phyloP scores from a whole-genome alignment of 2,113 vertebrate species.

The Ictidomys tridecemlineatus region DNA sequence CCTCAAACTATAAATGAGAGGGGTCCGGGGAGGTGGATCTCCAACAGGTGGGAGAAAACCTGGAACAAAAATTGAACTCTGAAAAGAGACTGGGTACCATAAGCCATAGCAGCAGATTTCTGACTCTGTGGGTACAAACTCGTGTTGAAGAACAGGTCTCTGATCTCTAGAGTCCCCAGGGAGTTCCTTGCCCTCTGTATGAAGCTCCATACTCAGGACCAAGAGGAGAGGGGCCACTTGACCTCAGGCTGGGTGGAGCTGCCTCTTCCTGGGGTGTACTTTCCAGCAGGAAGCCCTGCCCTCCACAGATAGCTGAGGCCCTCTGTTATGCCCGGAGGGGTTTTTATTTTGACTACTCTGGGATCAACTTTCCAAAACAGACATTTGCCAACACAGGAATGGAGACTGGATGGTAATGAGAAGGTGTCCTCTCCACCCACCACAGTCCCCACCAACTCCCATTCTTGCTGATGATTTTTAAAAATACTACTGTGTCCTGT shows the following conservation, averaged over 20 bases:
- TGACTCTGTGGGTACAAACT: not conserved
- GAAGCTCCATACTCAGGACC: not conserved
- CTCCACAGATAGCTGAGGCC: slow-evolving; percentile 40
- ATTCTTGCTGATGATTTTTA: slow-evolving; percentile 4
- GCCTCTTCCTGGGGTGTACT: slow-evolving; percentile 46
- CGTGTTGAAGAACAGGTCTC: not conserved
- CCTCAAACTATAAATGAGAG: not conserved
- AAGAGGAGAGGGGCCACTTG: not conserved
- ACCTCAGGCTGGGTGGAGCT: slow-evolving; percentile 66
- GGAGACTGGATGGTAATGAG: slow-evolving; percentile 17
- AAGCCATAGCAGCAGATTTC: not conserved
- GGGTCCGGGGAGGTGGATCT: not conserved
- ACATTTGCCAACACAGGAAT: slow-evolving; percentile 22
- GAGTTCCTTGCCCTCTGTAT: not conserved
- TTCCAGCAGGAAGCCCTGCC: slow-evolving; percentile 79
- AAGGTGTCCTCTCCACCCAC: not conserved
- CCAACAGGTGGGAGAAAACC: not conserved
- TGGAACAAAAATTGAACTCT: not conserved
- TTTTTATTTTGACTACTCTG: slow-evolving; percentile 68
- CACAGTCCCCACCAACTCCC: not conserved
- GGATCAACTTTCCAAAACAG: slow-evolving; percentile 77
- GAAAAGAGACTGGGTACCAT: not conserved
- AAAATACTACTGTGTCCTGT: not conserved
- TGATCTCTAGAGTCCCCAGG: not conserved
- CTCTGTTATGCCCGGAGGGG: slow-evolving; percentile 36